A percentile compares a stretch with the other conserved stretches of the same genome.
Evolutionary conservation across 2,113 vertebrate genomes (phyloP).

Genomic region (Ursus arctos): DNA sequence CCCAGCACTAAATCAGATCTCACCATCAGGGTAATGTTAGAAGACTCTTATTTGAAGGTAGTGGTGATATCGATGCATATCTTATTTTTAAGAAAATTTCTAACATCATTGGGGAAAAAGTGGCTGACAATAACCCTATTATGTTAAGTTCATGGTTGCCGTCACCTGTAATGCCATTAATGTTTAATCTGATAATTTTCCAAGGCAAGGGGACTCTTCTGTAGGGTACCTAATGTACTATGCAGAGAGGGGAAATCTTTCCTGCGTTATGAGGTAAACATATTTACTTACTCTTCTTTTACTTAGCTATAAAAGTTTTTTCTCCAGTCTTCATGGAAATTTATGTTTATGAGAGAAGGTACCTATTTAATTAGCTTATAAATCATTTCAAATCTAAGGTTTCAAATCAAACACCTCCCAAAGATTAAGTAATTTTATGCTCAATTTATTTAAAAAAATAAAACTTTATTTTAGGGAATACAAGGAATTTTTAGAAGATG

Average conservation of each 20-base stretch:
- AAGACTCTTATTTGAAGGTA: not conserved
- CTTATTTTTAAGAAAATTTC: not conserved
- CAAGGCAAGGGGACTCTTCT: not conserved
- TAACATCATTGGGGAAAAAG: not conserved
- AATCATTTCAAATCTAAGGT: not conserved
- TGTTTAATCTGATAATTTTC: slow-evolving; percentile 16
- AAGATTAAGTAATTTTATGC: not conserved
- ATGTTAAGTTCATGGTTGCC: not conserved
- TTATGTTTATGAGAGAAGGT: not conserved
- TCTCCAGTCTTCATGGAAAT: not conserved
- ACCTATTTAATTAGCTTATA: not conserved
- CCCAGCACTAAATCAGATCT: not conserved
- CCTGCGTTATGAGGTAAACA: not conserved
- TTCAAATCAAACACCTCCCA: not conserved
- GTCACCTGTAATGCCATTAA: not conserved
- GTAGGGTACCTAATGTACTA: slow-evolving; percentile 7
- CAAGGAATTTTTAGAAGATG: not conserved
- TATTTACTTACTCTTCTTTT: slow-evolving; percentile 44
- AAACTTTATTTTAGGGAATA: not conserved
- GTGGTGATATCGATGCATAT: not conserved
- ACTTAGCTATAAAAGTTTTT: slow-evolving; percentile 4
- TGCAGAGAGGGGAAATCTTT: not conserved
- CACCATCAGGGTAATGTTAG: not conserved
- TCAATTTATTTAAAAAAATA: not conserved
- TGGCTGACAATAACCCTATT: not conserved